Evolutionary conservation across 1,140 invertebrate genomes (phyloP).

Genomic region (Zaprionus camerounensis): DNA sequence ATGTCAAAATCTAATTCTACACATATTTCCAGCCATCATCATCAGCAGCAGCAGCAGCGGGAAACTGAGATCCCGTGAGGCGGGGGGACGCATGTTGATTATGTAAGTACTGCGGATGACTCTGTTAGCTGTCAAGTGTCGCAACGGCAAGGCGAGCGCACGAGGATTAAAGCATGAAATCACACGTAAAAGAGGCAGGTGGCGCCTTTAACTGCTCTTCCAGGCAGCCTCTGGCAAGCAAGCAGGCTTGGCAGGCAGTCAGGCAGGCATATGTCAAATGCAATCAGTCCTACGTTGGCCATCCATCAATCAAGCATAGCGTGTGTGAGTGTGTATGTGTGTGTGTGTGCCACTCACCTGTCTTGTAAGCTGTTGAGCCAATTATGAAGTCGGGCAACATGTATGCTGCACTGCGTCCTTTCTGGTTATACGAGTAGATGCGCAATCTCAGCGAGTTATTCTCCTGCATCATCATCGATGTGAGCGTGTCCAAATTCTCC

Average conservation of each 20-base stretch:
- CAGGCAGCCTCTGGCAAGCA: background rate
- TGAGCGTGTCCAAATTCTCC: conserved; percentile 81
- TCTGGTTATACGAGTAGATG: conserved; percentile 83
- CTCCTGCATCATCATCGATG: conserved; percentile 80
- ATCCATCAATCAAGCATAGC: conserved; percentile 45
- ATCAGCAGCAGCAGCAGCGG: background rate
- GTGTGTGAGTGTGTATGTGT: conserved; percentile 8
- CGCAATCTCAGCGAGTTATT: conserved; percentile 80
- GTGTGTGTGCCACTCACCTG: conserved; percentile 75
- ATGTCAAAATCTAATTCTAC: conserved; percentile 57
- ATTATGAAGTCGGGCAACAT: conserved; percentile 80
- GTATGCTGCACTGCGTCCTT: conserved; percentile 79
- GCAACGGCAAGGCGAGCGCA: conserved; percentile 11
- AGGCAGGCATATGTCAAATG: conserved; percentile 60
- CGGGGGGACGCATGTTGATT: conserved; percentile 58
- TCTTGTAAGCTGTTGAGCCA: conserved; percentile 82
- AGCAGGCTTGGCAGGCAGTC: background rate
- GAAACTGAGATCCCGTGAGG: conserved; percentile 29
- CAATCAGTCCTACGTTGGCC: conserved; percentile 39
- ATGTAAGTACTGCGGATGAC: conserved; percentile 71
- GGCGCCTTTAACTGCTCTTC: conserved; percentile 28
- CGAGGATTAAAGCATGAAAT: conserved; percentile 69
- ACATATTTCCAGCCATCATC: conserved; percentile 55
- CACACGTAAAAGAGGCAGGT: conserved; percentile 27
- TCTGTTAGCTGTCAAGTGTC: conserved; percentile 66